Percentiles rank a stretch among this genome's conserved stretches.
Evolutionary conservation across 2,888 invertebrate species (phyloP).

Genomic region (Amiota mariae): DNA sequence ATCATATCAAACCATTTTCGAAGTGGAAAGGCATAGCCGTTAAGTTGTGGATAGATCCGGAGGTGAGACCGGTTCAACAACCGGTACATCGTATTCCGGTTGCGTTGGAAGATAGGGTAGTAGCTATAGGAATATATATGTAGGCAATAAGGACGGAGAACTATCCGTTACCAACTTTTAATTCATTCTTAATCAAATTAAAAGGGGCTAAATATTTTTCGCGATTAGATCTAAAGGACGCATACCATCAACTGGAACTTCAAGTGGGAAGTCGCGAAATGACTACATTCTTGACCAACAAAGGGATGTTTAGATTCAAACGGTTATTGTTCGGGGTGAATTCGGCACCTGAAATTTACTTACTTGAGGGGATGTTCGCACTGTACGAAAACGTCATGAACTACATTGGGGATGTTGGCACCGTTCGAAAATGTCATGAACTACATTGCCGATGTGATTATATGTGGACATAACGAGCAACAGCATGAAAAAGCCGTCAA

Average conservation of each 20-base stretch:
- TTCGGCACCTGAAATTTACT: slow-evolving; percentile 50
- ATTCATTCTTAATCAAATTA: too few species aligned
- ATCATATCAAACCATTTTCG: too few species aligned
- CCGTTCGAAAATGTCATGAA: background rate
- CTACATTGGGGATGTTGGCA: background rate
- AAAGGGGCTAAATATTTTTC: slow-evolving; percentile 39
- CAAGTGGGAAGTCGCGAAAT: slow-evolving; percentile 47
- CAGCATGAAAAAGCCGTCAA: background rate
- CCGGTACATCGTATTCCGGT: too few species aligned
- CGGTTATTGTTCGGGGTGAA: slow-evolving; percentile 68
- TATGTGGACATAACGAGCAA: background rate
- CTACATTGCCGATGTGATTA: background rate
- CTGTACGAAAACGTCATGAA: background rate
- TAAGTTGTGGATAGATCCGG: too few species aligned
- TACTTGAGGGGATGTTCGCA: background rate
- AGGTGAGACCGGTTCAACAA: too few species aligned
- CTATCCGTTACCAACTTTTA: too few species aligned
- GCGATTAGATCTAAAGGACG: slow-evolving; percentile 44
- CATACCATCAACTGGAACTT: slow-evolving; percentile 57
- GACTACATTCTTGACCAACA: slow-evolving; percentile 46
- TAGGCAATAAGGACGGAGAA: too few species aligned
- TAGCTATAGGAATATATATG: too few species aligned
- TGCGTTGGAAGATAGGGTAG: too few species aligned
- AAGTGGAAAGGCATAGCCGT: too few species aligned
- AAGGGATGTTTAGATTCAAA: slow-evolving; percentile 53